Base-by-base conservation (phyloP, 2,888 invertebrate genomes). In the Eristalis pertinax region DNA sequence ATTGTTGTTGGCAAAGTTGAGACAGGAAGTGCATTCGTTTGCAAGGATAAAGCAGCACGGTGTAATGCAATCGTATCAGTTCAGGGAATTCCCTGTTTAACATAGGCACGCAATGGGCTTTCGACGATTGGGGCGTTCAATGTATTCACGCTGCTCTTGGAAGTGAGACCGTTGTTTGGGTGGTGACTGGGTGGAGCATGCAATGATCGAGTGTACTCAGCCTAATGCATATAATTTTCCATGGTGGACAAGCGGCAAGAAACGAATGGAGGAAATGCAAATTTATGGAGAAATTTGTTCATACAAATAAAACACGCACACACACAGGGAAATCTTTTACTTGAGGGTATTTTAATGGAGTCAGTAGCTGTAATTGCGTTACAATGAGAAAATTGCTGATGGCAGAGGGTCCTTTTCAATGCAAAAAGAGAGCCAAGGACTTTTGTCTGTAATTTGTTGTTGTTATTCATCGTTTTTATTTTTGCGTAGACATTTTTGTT, bases 31-130 rank as follows among this genome's bases (percentile, higher is more conserved):
- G 56, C 58, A 72, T 83, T 84, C 58, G 65, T 80, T 84, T 56
- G 58, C 80, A 87, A 84, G 87, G 87, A 87, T 84, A 84, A 83
- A 60, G 68, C 72, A 80, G 60, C 50, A 29, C 65, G 60, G 79
- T 60, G 72, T 80, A 80, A 76, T 76, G 73, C 63, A 76, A 69
- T 83, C 41, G 81, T 73, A 79, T 78, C 65, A 78, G 32, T 78
- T 65, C 22, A 38, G 56, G 72, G 35, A 68, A 73, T 76, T 68
- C 60, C 15, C 67, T 75, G 73, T 65, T 76, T 29, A 80, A 83
- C 83, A 87, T 84, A 73, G 76, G 83, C 87, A 87, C 87, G 87
- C 87, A 87, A 87, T 87, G 76, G 84, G 87, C 84, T 84, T 80
- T 84, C 43, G 78, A 79, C 56, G 64, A 5, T 24, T 65, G 68